Percentiles rank a stretch among this genome's conserved stretches.
phyloP scores from a whole-genome alignment of 2,888 invertebrate genomes.

The Ophioninae sp. region DNA sequence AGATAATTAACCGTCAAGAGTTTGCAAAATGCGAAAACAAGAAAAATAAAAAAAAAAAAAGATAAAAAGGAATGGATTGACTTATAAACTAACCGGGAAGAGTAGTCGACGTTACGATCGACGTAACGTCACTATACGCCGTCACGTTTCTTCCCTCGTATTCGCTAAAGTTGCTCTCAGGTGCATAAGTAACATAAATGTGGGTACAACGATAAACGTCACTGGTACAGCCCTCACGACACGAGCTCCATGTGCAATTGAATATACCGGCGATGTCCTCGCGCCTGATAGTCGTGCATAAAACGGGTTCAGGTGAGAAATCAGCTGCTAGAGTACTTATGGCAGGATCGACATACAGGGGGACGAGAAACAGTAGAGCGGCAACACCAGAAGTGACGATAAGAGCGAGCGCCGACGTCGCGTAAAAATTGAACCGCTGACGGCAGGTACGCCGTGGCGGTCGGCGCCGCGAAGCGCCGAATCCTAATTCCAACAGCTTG shows the following conservation, averaged over 20 bases:
- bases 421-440: constrained; percentile 87
- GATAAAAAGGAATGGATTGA: not conserved
- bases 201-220: constrained; percentile 88
- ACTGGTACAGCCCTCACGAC: constrained; percentile 91
- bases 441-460: constrained; percentile 83
- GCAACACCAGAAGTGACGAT: constrained; percentile 88
- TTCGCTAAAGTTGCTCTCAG: constrained; percentile 73
- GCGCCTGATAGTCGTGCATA: constrained; percentile 87
- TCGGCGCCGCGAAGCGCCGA: constrained; percentile 80
- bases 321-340: constrained; percentile 88
- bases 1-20: no score
- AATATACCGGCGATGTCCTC: constrained; percentile 88
- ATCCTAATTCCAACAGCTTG: constrained; percentile 80
- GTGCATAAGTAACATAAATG: constrained; percentile 85
- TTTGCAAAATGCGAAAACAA: not conserved
- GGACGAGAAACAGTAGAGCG: constrained; percentile 88
- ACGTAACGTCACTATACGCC: constrained; percentile 49
- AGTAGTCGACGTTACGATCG: constrained; percentile 58
- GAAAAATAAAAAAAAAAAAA: not conserved
- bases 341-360: constrained; percentile 87
- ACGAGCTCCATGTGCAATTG: constrained; percentile 91
- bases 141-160: constrained; percentile 61
- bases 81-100: constrained; percentile 71
- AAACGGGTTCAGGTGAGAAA: constrained; percentile 88
- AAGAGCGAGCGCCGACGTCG: constrained; percentile 87